Evolutionary conservation across 2,888 invertebrate genomes (phyloP).

Genomic region (Drosophila paramelanica): DNA sequence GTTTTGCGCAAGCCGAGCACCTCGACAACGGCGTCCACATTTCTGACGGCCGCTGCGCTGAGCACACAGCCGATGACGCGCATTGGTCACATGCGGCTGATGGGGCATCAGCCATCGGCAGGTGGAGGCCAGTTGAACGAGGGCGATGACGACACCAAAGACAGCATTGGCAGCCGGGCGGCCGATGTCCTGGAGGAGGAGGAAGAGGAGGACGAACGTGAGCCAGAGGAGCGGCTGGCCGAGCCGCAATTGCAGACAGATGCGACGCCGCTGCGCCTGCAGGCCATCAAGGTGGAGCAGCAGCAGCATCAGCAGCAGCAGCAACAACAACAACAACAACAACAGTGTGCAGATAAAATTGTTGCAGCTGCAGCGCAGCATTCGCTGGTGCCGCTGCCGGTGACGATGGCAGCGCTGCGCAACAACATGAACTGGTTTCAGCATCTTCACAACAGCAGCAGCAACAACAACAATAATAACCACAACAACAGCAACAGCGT

Average conservation of each 20-base stretch:
- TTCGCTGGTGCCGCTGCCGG: no score
- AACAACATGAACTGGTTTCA: conserved; percentile 21
- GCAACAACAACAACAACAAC: conserved; percentile 2
- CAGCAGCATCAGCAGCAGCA: conserved; percentile 46
- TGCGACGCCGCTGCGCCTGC: conserved; percentile 51
- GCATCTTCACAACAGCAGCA: background rate
- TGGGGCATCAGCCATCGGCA: conserved; percentile 31
- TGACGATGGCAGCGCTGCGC: no score
- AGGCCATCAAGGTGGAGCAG: conserved; percentile 68
- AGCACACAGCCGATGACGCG: conserved; percentile 66
- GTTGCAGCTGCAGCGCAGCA: conserved; percentile 45
- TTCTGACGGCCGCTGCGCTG: conserved; percentile 2
- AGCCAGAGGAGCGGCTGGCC: conserved; percentile 30
- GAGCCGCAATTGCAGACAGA: background rate
- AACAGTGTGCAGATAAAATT: conserved; percentile 29
- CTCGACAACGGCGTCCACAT: conserved; percentile 39
- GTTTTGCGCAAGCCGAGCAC: conserved; percentile 71
- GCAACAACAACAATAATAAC: conserved; percentile 18
- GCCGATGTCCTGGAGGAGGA: conserved; percentile 66
- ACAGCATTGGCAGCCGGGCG: conserved; percentile 36
- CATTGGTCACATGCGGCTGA: conserved; percentile 67
- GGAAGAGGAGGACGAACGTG: conserved; percentile 48
- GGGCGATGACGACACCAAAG: conserved; percentile 75
- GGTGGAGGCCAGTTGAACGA: background rate
- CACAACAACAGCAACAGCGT: conserved; percentile 27